Evolutionary conservation across 2,888 invertebrate genomes (phyloP), one percentile per base, ranked within the genome.

Genomic region (Invenusta paracnida): DNA sequence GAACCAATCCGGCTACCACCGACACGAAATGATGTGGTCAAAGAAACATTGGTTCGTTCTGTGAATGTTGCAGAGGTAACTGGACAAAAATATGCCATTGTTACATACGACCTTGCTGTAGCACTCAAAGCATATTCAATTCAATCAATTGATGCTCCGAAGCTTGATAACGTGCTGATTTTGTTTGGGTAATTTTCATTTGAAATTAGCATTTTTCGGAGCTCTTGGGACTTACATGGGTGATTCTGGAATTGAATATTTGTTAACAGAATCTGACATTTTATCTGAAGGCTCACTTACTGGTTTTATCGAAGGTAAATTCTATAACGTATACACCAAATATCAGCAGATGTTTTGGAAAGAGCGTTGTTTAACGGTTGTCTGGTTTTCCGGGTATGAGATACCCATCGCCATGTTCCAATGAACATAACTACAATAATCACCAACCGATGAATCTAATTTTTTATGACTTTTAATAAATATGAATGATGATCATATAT

Each of bases 11-110:
- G 30, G 2, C 28, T 48, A 17, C 81, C 87, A 0, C 87, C 86
- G 82, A 87, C 86, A 11, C 86, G 83, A 17, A 87, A 87, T 48
- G 87, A 87, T 86, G 87, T 87, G 1, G 87, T 87, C 31, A 84
- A 82, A 2, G 84, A 87, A 79, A 87, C 86, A 0, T 73, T 87
- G 87, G 0, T 31, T 0, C 2, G 86, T 23, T 79, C 81, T 29
- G 28, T 87, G 81, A 79, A 81, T 29, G 87, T 85, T n/a, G 86
- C 87, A 28, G 79, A 2, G 5, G 86, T 87, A 87, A 86, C 67
- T 11, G 67, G 67, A 0, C 86, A 87, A 84, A 84, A 87, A 1
- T 85, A 86, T 87, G 87, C 81, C 13, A 84, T 87, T 27, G 87
- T 87, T 25, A 87, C 86, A 25, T 87, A 87, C 81, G 87, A 87